phyloP scores from a whole-genome alignment of 2,888 invertebrate species.

The Azorinus chamasolen region DNA sequence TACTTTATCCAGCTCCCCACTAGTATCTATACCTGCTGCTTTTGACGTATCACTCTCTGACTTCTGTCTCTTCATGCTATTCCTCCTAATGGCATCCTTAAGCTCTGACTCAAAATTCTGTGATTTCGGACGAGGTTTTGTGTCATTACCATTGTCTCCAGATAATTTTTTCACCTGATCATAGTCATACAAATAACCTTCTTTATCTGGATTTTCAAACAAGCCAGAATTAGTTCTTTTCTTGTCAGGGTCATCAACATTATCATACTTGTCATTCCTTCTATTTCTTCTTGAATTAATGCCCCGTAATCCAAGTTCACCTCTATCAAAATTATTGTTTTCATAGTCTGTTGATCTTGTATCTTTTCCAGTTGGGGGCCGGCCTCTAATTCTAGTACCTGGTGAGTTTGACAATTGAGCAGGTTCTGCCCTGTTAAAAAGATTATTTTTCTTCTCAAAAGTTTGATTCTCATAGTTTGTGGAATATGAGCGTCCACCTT shows the following conservation, averaged over 20 bases:
- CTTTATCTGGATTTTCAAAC: conserved; percentile 70
- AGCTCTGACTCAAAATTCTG: conserved; percentile 62
- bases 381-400: conserved; percentile 25
- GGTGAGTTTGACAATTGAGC: conserved; percentile 54
- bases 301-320: conserved; percentile 36
- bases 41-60: conserved; percentile 34
- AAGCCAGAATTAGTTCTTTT: conserved; percentile 52
- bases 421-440: conserved; percentile 44
- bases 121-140: conserved; percentile 23
- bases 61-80: conserved; percentile 58
- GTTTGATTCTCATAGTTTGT: conserved; percentile 35
- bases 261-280: conserved; percentile 15
- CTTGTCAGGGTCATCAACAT: conserved; percentile 11
- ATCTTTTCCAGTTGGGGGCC: conserved; percentile 11
- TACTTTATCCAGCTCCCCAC: conserved; percentile 13
- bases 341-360: neutral
- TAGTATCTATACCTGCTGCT: conserved; percentile 21
- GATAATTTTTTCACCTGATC: conserved; percentile 63
- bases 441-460: conserved; percentile 18
- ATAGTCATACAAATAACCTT: conserved; percentile 70
- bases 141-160: conserved; percentile 43
- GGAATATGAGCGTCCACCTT: conserved; percentile 10
- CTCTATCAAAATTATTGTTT: conserved; percentile 12
- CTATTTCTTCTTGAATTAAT: conserved; percentile 22
- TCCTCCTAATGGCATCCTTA: conserved; percentile 58